Base-by-base conservation (phyloP, 2,888 invertebrate genomes). In the Hesperia comma region DNA sequence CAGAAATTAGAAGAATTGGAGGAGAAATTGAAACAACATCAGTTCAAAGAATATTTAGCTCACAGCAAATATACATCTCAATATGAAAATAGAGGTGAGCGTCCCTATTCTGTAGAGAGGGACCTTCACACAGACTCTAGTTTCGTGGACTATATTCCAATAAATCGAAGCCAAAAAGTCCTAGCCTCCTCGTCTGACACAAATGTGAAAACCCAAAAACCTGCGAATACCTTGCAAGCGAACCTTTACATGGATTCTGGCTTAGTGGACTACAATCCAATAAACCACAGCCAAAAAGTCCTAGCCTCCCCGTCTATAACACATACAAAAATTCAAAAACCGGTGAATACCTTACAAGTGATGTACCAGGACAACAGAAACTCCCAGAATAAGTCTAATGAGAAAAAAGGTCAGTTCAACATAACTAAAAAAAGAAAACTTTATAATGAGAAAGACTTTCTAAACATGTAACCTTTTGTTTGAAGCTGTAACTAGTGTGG, bases 351-450 rank as follows among this genome's bases (percentile, higher is more conserved):
- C 21, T 74, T 90, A 61, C 88, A 90, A 84, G 86, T 90, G 0
- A 87, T 85, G 77, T 87, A 89, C 63, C 84, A 81, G 41, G 86
- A 83, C 3, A 80, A 77, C 66, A 87, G 82, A 73, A 74, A 79
- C 5, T 74, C 77, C 10, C 46, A 33, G 14, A 32, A 54, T 21
- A 70, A 69, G 46, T 72, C 66, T 62, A 69, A 75, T 0, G 87
- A 90, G 5, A 89, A 89, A 72, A 91, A 89, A 75, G 86, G 86
- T 12, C 80, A 80, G 19, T 92, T 92, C 69, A 87, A 85, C 68
- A 89, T 91, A 55, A 83, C 84, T 2, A 92, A 92, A 77, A 92
- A 90, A 73, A 83, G 92, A 70, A 92, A 92, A 75, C 80, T 92
- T 5, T 92, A 87, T 70, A 89, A 79, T 67, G 88, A 87, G 14